Evolutionary conservation across 2,113 vertebrate genomes (phyloP).

Genomic region (Copsychus sechellarum): DNA sequence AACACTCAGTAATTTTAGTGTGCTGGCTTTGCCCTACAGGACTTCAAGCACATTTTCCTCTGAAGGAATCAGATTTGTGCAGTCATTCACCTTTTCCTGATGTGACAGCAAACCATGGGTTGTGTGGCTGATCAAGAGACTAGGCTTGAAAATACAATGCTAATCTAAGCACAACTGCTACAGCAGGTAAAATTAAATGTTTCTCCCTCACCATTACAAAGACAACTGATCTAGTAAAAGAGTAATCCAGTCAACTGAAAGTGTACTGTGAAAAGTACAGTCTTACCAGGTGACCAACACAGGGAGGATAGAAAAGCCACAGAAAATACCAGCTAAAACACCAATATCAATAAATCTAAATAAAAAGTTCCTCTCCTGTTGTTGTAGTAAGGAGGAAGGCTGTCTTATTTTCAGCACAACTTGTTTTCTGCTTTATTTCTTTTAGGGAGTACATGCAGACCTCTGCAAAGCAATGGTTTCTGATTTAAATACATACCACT

Average conservation of each 20-base stretch:
- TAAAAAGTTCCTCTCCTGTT: neutral
- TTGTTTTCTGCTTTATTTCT: neutral
- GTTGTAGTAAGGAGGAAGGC: neutral
- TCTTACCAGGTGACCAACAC: neutral
- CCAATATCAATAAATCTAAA: neutral
- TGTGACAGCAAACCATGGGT: neutral
- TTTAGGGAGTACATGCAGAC: neutral
- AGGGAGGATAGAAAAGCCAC: neutral
- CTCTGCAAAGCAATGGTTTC: neutral
- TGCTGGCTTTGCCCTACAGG: neutral
- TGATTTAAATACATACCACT: neutral
- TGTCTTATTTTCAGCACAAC: neutral
- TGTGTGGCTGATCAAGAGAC: neutral
- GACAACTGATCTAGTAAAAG: neutral
- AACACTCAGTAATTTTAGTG: accelerated
- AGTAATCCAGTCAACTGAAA: neutral
- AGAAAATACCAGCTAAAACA: neutral
- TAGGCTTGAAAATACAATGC: neutral
- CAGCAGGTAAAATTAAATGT: neutral
- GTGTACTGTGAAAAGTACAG: neutral
- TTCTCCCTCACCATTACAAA: neutral
- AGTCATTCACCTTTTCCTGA: neutral
- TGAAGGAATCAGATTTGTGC: neutral
- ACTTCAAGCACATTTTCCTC: neutral
- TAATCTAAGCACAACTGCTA: neutral